phyloP scores from a whole-genome alignment of 2,888 invertebrate species.

The Mythimna vitellina region DNA sequence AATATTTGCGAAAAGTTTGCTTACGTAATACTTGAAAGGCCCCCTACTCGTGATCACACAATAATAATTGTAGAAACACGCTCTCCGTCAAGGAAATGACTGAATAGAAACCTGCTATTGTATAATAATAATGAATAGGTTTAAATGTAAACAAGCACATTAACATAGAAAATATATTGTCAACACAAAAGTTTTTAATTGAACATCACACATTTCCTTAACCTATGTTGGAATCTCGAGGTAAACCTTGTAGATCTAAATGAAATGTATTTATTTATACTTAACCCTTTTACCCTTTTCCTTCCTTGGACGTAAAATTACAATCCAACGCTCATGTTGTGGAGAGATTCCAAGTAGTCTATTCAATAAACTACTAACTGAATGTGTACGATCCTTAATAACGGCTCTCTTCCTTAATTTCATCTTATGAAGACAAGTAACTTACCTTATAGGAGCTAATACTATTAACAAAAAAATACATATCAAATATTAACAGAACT shows the following conservation, averaged over 20 bases:
- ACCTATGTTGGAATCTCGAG: constrained; percentile 21
- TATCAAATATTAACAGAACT: background rate
- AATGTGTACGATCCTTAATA: constrained; percentile 49
- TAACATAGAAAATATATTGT: constrained; percentile 41
- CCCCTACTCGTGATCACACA: no score
- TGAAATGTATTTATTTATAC: constrained; percentile 40
- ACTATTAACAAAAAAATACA: background rate
- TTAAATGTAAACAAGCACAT: constrained; percentile 23
- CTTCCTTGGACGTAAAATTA: constrained; percentile 17
- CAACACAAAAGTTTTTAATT: constrained; percentile 21
- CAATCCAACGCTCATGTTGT: constrained; percentile 13
- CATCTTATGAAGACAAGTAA: constrained; percentile 43
- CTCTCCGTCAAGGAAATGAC: background rate
- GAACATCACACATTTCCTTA: constrained; percentile 36
- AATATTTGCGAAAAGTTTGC: no score
- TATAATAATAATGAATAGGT: background rate
- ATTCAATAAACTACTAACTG: constrained; percentile 20
- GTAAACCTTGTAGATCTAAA: constrained; percentile 30
- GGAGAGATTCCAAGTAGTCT: constrained; percentile 3
- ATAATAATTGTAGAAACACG: background rate
- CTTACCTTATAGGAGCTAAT: background rate
- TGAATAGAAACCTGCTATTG: background rate
- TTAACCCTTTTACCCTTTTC: constrained; percentile 33
- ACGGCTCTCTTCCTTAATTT: constrained; percentile 38
- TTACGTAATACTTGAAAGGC: no score